phyloP scores from a whole-genome alignment of 53 echinoderm and acorn worm genomes.

The Henricia sp. region DNA sequence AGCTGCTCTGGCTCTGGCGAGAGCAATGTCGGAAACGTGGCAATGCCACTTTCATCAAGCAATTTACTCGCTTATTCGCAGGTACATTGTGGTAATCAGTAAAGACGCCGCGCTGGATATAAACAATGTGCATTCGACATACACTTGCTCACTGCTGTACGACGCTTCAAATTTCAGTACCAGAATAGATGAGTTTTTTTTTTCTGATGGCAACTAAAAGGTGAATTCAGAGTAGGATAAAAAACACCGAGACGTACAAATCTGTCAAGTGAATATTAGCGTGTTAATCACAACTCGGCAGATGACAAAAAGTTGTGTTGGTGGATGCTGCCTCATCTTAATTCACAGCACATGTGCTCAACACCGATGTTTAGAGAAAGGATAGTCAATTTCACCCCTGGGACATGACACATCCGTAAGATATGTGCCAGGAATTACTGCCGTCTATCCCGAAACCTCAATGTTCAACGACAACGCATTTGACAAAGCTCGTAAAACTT shows the following conservation, averaged over 20 bases:
- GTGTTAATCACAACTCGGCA: background rate
- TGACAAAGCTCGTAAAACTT: too few relatives aligned
- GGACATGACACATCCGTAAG: too few relatives aligned
- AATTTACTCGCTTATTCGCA: slow-evolving; percentile 15
- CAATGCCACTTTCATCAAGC: slow-evolving; percentile 41
- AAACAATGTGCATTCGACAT: too few relatives aligned
- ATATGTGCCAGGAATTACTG: too few relatives aligned
- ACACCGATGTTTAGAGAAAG: too few relatives aligned
- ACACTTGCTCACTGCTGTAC: background rate
- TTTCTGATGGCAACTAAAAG: background rate
- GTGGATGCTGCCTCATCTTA: too few relatives aligned
- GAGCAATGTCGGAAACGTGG: slow-evolving; percentile 16
- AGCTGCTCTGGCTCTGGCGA: background rate
- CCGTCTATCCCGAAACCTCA: too few relatives aligned
- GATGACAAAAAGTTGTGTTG: too few relatives aligned
- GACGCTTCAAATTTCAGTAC: too few relatives aligned
- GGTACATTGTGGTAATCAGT: slow-evolving; percentile 40
- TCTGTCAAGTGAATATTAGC: background rate
- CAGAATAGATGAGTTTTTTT: slow-evolving; percentile 1
- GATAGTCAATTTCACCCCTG: too few relatives aligned
- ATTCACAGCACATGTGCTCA: too few relatives aligned
- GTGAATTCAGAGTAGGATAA: background rate
- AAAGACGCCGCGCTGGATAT: slow-evolving; percentile 4
- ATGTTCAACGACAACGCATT: too few relatives aligned
- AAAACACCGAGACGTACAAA: background rate